Percentiles rank a stretch among this genome's conserved stretches.
Evolutionary conservation across 2,797 vertebrate species (phyloP).

Genomic region (Scyliorhinus canicula): DNA sequence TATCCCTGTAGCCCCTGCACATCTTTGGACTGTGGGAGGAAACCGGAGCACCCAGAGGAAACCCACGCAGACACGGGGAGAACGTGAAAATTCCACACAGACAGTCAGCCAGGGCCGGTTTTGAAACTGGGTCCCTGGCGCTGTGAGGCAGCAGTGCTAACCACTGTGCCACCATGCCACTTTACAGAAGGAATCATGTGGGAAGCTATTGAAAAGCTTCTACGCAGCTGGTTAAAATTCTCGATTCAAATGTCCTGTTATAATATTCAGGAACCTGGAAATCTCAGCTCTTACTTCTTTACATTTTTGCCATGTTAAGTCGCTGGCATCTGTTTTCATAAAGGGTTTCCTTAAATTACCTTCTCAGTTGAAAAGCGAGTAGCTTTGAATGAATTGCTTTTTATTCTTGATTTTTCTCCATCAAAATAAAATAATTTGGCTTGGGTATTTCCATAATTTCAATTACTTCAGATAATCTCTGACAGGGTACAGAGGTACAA

Average conservation of each 20-base stretch:
- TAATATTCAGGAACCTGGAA: neutral
- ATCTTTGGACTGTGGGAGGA: too few relatives aligned
- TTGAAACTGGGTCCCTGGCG: too few relatives aligned
- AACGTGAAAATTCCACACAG: too few relatives aligned
- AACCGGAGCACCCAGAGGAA: too few relatives aligned
- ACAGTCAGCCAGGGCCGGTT: too few relatives aligned
- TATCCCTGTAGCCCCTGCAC: too few relatives aligned
- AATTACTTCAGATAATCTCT: neutral
- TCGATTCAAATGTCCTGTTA: neutral
- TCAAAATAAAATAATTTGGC: neutral
- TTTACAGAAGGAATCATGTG: neutral
- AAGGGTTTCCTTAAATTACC: neutral
- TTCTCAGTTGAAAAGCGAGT: neutral
- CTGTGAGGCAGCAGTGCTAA: too few relatives aligned
- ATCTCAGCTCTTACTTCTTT: neutral
- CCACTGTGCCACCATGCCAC: too few relatives aligned
- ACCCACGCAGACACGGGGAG: too few relatives aligned
- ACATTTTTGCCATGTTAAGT: neutral
- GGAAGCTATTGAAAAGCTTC: neutral
- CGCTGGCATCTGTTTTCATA: neutral
- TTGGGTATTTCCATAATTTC: neutral
- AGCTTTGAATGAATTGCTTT: neutral
- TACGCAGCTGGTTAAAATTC: neutral
- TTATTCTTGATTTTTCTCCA: neutral
- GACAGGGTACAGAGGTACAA: neutral